These are phyloP conservation scores for Ictalurus furcatus DNA, from an alignment of 2,113 vertebrate species.

Conservation along the genomic window DNA sequence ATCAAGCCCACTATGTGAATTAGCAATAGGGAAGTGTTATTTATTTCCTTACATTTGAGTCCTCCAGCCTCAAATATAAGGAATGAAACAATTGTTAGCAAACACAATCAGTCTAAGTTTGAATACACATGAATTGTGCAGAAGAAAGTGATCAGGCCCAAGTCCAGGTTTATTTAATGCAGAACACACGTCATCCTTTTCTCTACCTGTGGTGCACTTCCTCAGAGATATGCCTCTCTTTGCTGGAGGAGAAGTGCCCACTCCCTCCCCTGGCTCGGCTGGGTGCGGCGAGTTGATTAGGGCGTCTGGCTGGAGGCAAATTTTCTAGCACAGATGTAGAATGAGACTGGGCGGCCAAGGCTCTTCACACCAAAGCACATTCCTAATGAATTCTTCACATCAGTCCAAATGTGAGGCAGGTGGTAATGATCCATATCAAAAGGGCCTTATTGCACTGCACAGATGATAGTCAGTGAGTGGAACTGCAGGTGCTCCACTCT, in stretches of 20 bases:
- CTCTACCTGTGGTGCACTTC: neutral
- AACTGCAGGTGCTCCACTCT: constrained; percentile 32
- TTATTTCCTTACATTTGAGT: neutral
- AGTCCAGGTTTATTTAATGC: neutral
- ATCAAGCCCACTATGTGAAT: neutral
- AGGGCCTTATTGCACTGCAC: constrained; percentile 21
- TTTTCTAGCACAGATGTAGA: constrained; percentile 6
- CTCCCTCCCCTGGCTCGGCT: neutral
- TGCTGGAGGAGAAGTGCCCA: neutral
- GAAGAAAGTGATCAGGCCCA: neutral
- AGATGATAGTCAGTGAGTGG: constrained; percentile 6
- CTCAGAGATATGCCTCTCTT: neutral
- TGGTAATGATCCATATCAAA: constrained; percentile 45
- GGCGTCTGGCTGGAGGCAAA: constrained; percentile 29
- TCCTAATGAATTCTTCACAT: constrained; percentile 43
- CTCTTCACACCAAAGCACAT: constrained; percentile 34
- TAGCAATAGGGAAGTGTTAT: neutral
- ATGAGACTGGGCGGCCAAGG: constrained; percentile 16
- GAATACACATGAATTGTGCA: neutral
- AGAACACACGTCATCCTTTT: neutral
- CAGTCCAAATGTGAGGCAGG: constrained; percentile 41
- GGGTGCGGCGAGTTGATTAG: constrained; percentile 34
- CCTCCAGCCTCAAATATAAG: neutral
- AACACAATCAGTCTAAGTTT: neutral
- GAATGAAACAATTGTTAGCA: neutral